A percentile compares a stretch with the other conserved stretches of the same genome.
Evolutionary conservation across 2,797 vertebrate genomes (phyloP).

Genomic region (Coilia nasus): DNA sequence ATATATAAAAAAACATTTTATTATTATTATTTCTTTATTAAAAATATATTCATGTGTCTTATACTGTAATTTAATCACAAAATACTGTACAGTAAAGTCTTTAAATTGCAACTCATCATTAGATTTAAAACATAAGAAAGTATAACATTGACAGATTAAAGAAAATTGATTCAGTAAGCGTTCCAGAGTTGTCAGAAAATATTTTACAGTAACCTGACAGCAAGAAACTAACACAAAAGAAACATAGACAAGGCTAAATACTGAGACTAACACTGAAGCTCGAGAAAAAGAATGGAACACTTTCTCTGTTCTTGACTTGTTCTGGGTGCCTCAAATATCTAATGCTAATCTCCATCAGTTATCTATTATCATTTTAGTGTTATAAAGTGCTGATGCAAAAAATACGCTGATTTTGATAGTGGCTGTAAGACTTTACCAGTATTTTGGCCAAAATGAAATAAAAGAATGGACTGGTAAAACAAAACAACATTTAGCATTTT

Average conservation of each 20-base stretch:
- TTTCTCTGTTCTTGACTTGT: background rate
- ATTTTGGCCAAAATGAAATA: slow-evolving; percentile 14
- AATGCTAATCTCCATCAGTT: background rate
- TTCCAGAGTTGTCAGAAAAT: slow-evolving; percentile 5
- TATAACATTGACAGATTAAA: slow-evolving; percentile 33
- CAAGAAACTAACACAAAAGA: background rate
- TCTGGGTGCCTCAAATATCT: background rate
- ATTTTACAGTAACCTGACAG: slow-evolving; percentile 12
- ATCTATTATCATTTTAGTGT: background rate
- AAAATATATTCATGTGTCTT: slow-evolving; percentile 58
- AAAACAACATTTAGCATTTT: background rate
- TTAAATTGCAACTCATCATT: slow-evolving; percentile 5
- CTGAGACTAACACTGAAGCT: background rate
- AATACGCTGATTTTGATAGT: slow-evolving; percentile 13
- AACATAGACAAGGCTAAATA: background rate
- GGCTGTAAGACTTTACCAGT: slow-evolving; percentile 23
- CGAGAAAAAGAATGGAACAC: background rate
- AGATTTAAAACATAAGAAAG: slow-evolving; percentile 40
- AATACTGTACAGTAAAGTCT: slow-evolving; percentile 48
- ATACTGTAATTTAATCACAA: slow-evolving; percentile 49
- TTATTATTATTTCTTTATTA: slow-evolving; percentile 64
- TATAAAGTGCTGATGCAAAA: slow-evolving; percentile 52
- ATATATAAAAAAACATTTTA: slow-evolving; percentile 3
- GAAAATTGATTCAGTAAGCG: slow-evolving; percentile 4
- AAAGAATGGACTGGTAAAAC: background rate